phyloP scores from a whole-genome alignment of 2,113 vertebrate species.

The Thomomys bottae region DNA sequence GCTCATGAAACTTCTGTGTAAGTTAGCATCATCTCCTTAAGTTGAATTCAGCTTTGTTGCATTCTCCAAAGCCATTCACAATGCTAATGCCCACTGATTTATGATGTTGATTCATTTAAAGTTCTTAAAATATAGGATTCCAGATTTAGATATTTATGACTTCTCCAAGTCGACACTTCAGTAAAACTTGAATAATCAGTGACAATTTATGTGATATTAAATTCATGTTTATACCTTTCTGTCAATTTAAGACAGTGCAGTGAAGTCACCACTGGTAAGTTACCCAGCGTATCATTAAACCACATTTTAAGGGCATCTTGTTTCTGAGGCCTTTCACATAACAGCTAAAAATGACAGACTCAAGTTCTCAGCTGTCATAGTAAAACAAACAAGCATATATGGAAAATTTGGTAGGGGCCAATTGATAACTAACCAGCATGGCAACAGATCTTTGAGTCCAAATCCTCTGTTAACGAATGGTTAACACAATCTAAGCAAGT shows the following conservation, averaged over 20 bases:
- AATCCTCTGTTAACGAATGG: conserved; percentile 35
- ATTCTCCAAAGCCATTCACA: conserved; percentile 70
- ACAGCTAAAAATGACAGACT: conserved; percentile 72
- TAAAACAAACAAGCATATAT: conserved; percentile 75
- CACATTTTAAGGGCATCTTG: conserved; percentile 44
- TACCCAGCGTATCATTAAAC: conserved; percentile 54
- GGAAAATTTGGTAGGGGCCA: conserved; percentile 67
- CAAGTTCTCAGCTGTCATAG: conserved; percentile 71
- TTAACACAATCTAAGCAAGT: conserved; percentile 39
- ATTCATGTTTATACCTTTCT: conserved; percentile 59
- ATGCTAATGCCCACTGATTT: conserved; percentile 68
- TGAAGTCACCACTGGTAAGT: conserved; percentile 49
- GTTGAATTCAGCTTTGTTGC: conserved; percentile 1
- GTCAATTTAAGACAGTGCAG: conserved; percentile 59
- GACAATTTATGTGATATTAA: conserved; percentile 57
- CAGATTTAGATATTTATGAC: conserved; percentile 53
- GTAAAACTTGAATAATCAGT: conserved; percentile 43
- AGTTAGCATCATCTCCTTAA: conserved; percentile 78
- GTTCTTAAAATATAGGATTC: conserved; percentile 8
- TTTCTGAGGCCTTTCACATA: conserved; percentile 65
- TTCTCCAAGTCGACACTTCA: conserved; percentile 58
- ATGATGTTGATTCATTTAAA: conserved; percentile 66
- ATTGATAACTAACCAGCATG: conserved; percentile 61
- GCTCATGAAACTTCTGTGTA: conserved; percentile 71
- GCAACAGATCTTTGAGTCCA: conserved; percentile 51